Conservation (phyloP, 2,113 vertebrate genomes). For the Nanorana parkeri region DNA sequence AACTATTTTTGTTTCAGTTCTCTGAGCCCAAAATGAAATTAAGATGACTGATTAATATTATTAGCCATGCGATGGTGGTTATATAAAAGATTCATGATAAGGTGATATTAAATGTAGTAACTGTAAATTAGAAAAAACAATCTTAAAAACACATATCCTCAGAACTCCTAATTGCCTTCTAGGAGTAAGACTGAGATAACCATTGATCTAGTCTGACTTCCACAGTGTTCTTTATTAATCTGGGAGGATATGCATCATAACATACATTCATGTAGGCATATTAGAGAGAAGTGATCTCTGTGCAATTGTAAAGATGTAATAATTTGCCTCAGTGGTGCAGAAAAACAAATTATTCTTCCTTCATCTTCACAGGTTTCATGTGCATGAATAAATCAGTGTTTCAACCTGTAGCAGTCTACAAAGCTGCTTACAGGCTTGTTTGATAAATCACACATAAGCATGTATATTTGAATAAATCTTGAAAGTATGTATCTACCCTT, state of each 20-base stretch:
- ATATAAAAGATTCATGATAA: too few species aligned
- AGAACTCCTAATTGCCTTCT: neutral
- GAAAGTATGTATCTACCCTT: neutral
- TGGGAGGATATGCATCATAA: slow-evolving; percentile 21
- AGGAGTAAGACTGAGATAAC: neutral
- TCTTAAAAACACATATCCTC: neutral
- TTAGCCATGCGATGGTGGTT: too few species aligned
- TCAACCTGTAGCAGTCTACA: slow-evolving; percentile 1
- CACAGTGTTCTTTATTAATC: slow-evolving; percentile 9
- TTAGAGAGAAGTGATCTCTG: slow-evolving; percentile 35
- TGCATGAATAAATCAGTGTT: neutral
- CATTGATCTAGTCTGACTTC: neutral
- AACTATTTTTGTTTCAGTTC: too few species aligned
- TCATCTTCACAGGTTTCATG: neutral
- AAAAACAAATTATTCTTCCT: slow-evolving; percentile 39
- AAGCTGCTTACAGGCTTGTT: neutral
- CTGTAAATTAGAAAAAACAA: neutral
- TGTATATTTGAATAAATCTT: neutral
- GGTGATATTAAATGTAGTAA: too few species aligned
- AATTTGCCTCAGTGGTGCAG: slow-evolving; percentile 41
- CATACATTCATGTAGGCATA: slow-evolving; percentile 14
- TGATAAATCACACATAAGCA: slow-evolving; percentile 21
- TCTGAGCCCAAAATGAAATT: too few species aligned
- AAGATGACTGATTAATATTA: too few species aligned
- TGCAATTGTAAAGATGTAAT: slow-evolving; percentile 21